A percentile compares a stretch with the other conserved stretches of the same genome.
Evolutionary conservation across 2,797 vertebrate genomes (phyloP).

Genomic region (Silurus aristotelis): DNA sequence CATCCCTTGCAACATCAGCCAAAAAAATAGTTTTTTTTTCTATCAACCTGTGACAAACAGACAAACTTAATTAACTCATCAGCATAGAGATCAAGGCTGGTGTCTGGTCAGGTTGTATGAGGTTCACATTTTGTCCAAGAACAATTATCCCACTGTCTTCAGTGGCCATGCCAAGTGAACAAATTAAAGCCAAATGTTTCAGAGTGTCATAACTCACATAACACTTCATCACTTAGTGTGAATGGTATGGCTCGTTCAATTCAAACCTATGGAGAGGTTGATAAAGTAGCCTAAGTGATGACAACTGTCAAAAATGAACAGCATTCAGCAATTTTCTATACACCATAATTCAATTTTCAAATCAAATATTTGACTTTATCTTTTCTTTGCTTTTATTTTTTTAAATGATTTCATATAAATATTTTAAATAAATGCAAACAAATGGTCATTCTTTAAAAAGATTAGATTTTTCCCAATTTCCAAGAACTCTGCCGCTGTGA

Average conservation of each 20-base stretch:
- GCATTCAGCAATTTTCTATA: neutral
- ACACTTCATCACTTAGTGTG: constrained; percentile 28
- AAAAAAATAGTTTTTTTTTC: constrained; percentile 31
- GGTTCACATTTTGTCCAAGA: constrained; percentile 30
- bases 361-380: neutral
- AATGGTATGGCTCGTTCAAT: neutral
- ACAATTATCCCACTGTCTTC: constrained; percentile 49
- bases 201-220: constrained; percentile 24
- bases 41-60: constrained; percentile 48
- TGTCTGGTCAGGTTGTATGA: constrained; percentile 25
- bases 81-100: constrained; percentile 44
- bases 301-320: neutral
- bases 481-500: no score
- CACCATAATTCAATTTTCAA: neutral
- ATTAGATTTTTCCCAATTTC: neutral
- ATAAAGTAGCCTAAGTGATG: neutral
- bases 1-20: constrained; percentile 28
- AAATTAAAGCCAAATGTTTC: constrained; percentile 47
- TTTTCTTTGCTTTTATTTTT: neutral
- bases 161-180: neutral
- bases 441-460: neutral
- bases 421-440: neutral
- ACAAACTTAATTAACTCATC: constrained; percentile 23
- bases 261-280: neutral
- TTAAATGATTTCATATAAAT: no score